Percentiles rank a stretch among this genome's conserved stretches.
Evolutionary conservation across 2,113 vertebrate genomes (phyloP).

Genomic region (Eretmochelys imbricata): DNA sequence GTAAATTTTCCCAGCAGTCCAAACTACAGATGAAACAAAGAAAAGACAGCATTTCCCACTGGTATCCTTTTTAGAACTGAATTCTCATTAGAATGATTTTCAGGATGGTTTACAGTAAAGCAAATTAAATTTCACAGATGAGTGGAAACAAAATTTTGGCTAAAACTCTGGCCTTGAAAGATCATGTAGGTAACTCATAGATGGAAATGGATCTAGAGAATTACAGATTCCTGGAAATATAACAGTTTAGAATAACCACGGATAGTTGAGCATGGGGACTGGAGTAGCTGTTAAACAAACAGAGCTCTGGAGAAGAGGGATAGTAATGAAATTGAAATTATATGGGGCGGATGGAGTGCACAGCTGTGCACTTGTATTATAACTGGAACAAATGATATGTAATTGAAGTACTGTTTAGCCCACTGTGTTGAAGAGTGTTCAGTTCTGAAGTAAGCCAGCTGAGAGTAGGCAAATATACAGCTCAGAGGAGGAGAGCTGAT

Average conservation of each 20-base stretch:
- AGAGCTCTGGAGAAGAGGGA: not conserved
- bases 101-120: not conserved
- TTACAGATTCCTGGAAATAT: not conserved
- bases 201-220: not conserved
- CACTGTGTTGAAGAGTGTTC: not conserved
- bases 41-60: not conserved
- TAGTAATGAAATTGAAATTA: not conserved
- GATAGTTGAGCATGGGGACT: not conserved
- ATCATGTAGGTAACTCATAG: not conserved
- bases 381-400: rapidly evolving
- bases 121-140: not conserved
- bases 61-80: not conserved
- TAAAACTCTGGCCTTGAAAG: not conserved
- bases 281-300: not conserved
- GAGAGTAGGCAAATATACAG: not conserved
- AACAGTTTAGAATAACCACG: not conserved
- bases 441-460: not conserved
- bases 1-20: not conserved
- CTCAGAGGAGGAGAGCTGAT: not conserved
- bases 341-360: not conserved
- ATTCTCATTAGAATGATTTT: not conserved
- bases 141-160: slow-evolving; percentile 7
- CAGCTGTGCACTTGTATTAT: not conserved
- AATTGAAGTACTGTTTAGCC: not conserved
- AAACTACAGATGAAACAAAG: not conserved